phyloP scores from a whole-genome alignment of 2,113 vertebrate species.

The Camelus dromedarius region DNA sequence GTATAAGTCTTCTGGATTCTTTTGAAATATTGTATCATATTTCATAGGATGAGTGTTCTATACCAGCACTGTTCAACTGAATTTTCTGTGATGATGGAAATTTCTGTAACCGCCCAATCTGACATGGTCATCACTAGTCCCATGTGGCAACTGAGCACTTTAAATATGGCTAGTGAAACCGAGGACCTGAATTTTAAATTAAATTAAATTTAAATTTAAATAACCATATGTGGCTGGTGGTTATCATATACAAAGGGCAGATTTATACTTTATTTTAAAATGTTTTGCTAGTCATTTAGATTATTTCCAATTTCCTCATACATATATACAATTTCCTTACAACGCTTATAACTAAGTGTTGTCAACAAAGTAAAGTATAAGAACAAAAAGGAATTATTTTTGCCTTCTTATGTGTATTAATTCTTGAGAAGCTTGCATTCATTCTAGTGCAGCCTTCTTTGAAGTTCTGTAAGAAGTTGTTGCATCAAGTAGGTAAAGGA shows the following conservation, averaged over 20 bases:
- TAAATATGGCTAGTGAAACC: not conserved
- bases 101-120: not conserved
- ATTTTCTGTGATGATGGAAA: not conserved
- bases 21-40: not conserved
- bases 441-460: not conserved
- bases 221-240: not conserved
- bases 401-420: not conserved
- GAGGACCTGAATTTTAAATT: not conserved
- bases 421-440: not conserved
- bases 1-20: not conserved
- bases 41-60: not conserved
- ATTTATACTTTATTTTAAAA: conserved; percentile 28
- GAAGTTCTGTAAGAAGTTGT: not conserved
- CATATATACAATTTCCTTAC: no score
- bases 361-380: not conserved
- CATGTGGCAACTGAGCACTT: not conserved
- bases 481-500: not conserved
- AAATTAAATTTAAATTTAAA: not conserved
- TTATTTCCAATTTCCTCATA: not conserved
- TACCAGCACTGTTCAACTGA: not conserved
- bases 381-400: conserved; percentile 13
- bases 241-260: not conserved
- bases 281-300: not conserved
- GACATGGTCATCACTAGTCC: not conserved
- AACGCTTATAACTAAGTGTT: not conserved